Evolutionary conservation across 2,113 vertebrate species (phyloP).

Genomic region (Datnioides undecimradiatus): DNA sequence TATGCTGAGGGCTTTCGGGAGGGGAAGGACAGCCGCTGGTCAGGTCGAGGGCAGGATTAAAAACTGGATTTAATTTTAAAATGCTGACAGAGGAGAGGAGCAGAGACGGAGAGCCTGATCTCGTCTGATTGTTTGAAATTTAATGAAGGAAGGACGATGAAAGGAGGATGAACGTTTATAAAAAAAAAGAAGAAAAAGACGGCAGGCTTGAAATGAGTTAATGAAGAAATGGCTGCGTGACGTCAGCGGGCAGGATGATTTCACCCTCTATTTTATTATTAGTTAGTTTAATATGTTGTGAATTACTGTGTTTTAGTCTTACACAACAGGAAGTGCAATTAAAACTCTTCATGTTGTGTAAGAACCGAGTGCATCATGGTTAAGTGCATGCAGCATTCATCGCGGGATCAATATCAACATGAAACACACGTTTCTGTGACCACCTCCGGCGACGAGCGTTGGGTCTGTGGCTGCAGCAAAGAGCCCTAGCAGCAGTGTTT

Average conservation of each 20-base stretch:
- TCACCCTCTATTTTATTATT: not conserved
- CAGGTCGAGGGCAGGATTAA: constrained; percentile 30
- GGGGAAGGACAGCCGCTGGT: constrained; percentile 11
- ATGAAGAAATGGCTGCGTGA: constrained; percentile 1
- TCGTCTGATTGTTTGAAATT: constrained; percentile 7
- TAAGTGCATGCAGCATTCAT: no score
- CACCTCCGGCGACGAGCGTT: no score
- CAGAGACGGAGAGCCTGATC: not conserved
- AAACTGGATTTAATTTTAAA: constrained; percentile 29
- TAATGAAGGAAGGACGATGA: constrained; percentile 8
- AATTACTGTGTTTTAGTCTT: not conserved
- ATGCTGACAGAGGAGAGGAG: not conserved
- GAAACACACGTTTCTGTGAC: no score
- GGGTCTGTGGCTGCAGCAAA: no score
- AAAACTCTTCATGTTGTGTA: no score
- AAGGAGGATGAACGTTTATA: not conserved
- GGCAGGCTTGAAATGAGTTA: not conserved
- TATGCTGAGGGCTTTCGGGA: not conserved
- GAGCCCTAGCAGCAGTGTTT: no score
- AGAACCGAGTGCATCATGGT: no score
- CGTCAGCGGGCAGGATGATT: not conserved
- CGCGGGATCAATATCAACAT: no score
- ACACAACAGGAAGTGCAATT: no score
- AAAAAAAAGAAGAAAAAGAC: constrained; percentile 1
- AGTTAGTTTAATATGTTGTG: not conserved